phyloP scores from a whole-genome alignment of 1,140 invertebrate species.

The Condylostylus longicornis region DNA sequence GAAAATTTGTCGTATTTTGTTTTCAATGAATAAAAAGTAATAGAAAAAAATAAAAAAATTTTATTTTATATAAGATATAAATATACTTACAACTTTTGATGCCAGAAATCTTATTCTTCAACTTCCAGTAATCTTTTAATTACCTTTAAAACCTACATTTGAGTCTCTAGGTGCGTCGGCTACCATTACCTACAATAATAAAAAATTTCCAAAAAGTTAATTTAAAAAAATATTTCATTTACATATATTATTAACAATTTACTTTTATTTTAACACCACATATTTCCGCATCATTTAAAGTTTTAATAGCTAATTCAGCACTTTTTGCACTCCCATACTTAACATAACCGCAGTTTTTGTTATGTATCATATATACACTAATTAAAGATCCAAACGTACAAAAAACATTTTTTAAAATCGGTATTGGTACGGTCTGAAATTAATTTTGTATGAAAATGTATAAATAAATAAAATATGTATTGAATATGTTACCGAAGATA shows the following conservation, averaged over 20 bases:
- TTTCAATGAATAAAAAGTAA: too few relatives aligned
- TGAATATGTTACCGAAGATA: constrained; percentile 17
- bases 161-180: constrained; percentile 60
- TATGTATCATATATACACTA: constrained; percentile 74
- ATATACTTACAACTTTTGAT: too few relatives aligned
- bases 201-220: neutral
- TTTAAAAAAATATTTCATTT: neutral
- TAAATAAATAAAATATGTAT: constrained; percentile 2
- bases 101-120: too few relatives aligned
- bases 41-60: too few relatives aligned
- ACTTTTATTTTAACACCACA: constrained; percentile 49
- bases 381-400: constrained; percentile 86
- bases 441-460: neutral
- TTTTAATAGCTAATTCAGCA: constrained; percentile 39
- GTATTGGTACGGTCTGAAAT: constrained; percentile 61
- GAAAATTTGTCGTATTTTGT: too few relatives aligned
- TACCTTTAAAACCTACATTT: too few relatives aligned
- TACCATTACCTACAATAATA: constrained; percentile 62
- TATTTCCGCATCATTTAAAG: constrained; percentile 65
- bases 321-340: constrained; percentile 67
- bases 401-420: constrained; percentile 75
- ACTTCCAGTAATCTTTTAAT: too few relatives aligned
- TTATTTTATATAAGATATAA: too few relatives aligned
- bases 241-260: neutral
- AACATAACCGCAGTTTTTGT: constrained; percentile 83